Evolutionary conservation across 2,113 vertebrate species (phyloP), one percentile per base, ranked within the genome.

Genomic region (Chloropsis cyanopogon): DNA sequence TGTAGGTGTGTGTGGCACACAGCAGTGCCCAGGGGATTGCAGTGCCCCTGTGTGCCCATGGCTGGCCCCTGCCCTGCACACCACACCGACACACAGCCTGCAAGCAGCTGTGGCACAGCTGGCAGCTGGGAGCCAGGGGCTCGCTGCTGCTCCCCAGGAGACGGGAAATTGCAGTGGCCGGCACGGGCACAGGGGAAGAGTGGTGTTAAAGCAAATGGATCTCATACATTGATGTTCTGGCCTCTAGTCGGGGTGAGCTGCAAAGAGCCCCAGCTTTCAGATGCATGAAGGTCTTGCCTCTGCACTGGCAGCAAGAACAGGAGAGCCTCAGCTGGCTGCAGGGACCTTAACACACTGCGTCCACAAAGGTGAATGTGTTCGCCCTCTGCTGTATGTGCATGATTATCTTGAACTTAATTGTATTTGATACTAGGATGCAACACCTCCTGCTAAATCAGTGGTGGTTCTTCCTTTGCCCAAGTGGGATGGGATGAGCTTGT

Each of bases 121-220:
- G 17, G 33, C 4, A 4, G n/a, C 60, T 14, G 37, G 5, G 23
- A 35, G 53, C 65, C 2, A 2, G 39, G 16, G 17, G 26, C 59
- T 78, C 2, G 0, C 24, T 60, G 26, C 63, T 1, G 1, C 11
- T 11, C 21, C 42, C 28, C 31, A 60, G 26, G 21, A 22, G 4
- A 4, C 1, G 2, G 49, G 52, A 60, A 52, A 73, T 50, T 31
- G 44, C 35, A 54, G 73, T n/a, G 77, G 35, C 21, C 0, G 0
- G 28, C 22, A 4, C 0, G 0, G 42, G 19, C 22, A 41, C 5
- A 2, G 37, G 14, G 72, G 17, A 63, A 19, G 47, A 49, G 20
- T 6, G 26, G 56, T 39, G 42, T 52, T 31, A 66, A 33, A 88
- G 35, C 26, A 47, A 57, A 25, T 22, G 16, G 11, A 33, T 35